Evolutionary conservation across 92 coral and sea anemone species (phyloP), one percentile per base, ranked within the genome.

Genomic region (Epizoanthus illoricatus): DNA sequence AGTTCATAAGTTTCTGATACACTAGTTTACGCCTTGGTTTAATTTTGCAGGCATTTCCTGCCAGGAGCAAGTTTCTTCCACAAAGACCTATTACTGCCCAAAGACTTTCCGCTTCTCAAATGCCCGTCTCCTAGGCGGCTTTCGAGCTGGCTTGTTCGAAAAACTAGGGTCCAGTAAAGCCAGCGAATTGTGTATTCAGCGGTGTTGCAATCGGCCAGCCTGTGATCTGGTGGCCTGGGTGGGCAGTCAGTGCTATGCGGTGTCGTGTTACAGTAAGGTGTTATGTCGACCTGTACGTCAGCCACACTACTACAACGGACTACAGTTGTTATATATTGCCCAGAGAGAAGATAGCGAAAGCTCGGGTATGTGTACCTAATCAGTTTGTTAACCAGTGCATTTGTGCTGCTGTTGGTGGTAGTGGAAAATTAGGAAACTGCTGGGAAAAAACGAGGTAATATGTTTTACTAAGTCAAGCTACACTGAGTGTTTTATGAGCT

Each of bases 111-210:
- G 88, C n/a, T 79, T 88, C 45, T 56, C 91, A 88, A 88, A 88
- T 60, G 85, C 91, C 7, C 81, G 91, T 15, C 88, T 88, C 3
- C 84, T 52, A 19, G 91, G 88, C 11, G 91, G 91, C 28, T 81
- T 88, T 0, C 54, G 68, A 39, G 91, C 91, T 4, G 91, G 91
- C 15, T 60, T 66, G 43, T 84, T 85, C 78, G 59, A 45, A 47
- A 79, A 85, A 80, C 85, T 88, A 23, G 91, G 88, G 10, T 88
- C 83, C 2, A 79, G 85, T 15, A 80, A 87, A 21, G 86, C 85
- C 78, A 88, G 84, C 57, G 91, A 88, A 69, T 81, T 80, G 39
- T 88, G 91, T 59, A 76, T 88, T 41, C 88, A 88, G 89, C 91
- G 91, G 76, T 88, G 91, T 65, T 88, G 91, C 75, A 81, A 88